A percentile compares a stretch with the other conserved stretches of the same genome.
These are phyloP conservation scores for Heloderma charlesbogerti DNA, from an alignment of 2,113 vertebrate genomes.

Conservation along the genomic window DNA sequence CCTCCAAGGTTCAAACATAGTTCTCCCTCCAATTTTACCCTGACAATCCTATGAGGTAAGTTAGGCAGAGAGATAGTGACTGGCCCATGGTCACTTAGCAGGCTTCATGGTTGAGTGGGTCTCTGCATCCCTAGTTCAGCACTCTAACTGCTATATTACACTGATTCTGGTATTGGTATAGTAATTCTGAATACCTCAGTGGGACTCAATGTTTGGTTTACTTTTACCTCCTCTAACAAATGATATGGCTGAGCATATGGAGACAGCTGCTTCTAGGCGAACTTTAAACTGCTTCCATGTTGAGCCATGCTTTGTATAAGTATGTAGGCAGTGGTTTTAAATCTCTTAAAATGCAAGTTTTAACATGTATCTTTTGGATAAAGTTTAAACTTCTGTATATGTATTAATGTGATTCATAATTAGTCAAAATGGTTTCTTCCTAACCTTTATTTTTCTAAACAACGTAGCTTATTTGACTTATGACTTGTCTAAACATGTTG, in stretches of 20 bases:
- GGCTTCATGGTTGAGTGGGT: neutral
- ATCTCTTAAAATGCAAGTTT: constrained; percentile 22
- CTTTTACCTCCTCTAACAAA: neutral
- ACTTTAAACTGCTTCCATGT: neutral
- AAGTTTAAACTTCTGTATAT: constrained; percentile 27
- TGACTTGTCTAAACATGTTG: constrained; percentile 76
- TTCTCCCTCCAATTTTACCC: neutral
- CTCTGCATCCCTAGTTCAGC: neutral
- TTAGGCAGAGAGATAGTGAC: neutral
- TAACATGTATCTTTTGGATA: constrained; percentile 58
- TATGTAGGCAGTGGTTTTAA: neutral
- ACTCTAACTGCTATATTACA: neutral
- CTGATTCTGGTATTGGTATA: neutral
- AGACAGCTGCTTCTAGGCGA: neutral
- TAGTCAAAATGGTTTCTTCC: constrained; percentile 63
- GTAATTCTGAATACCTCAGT: neutral
- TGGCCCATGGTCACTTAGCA: neutral
- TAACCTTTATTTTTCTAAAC: constrained; percentile 68
- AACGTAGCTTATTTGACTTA: constrained; percentile 68
- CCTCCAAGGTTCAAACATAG: neutral
- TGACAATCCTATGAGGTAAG: neutral
- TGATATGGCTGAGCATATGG: neutral
- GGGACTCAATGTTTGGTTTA: neutral
- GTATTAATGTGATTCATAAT: constrained; percentile 66
- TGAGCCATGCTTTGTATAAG: neutral